Evolutionary conservation across 2,888 invertebrate species (phyloP).

Genomic region (Psococerastis gibbosa): DNA sequence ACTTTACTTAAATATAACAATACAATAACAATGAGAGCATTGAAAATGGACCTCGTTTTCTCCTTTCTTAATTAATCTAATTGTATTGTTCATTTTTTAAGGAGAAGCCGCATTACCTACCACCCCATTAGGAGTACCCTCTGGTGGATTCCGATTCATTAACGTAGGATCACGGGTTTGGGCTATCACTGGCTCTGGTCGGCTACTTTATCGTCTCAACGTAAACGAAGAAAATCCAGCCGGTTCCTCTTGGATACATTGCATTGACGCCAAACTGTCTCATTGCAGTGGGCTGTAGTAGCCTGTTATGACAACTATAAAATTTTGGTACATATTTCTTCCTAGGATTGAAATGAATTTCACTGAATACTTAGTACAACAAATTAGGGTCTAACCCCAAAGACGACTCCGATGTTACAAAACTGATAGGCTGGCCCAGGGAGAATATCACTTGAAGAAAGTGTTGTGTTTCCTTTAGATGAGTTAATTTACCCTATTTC

Average conservation of each 20-base stretch:
- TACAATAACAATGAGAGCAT: no score
- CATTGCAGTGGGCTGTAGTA: neutral
- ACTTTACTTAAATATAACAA: no score
- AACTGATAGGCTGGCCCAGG: no score
- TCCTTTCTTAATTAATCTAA: neutral
- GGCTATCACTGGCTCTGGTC: constrained; percentile 52
- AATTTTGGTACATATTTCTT: neutral
- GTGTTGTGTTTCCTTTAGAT: no score
- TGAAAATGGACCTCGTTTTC: no score
- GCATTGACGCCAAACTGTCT: constrained; percentile 20
- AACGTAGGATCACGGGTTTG: constrained; percentile 57
- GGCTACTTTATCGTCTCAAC: constrained; percentile 51
- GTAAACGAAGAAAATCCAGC: constrained; percentile 49
- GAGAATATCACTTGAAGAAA: no score
- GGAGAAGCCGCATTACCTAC: constrained; percentile 21
- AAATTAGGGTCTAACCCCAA: no score
- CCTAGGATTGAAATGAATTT: neutral
- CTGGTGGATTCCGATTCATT: constrained; percentile 44
- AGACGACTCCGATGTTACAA: no score
- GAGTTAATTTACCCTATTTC: no score
- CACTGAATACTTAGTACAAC: neutral
- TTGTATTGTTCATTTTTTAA: constrained; percentile 16
- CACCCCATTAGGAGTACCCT: neutral
- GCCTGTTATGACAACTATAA: no score
- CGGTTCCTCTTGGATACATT: constrained; percentile 61